A percentile compares a stretch with the other conserved stretches of the same genome.
These are phyloP conservation scores for Leptoteleia sp. DNA, from an alignment of 1,140 invertebrate genomes.

Conservation along the genomic window DNA sequence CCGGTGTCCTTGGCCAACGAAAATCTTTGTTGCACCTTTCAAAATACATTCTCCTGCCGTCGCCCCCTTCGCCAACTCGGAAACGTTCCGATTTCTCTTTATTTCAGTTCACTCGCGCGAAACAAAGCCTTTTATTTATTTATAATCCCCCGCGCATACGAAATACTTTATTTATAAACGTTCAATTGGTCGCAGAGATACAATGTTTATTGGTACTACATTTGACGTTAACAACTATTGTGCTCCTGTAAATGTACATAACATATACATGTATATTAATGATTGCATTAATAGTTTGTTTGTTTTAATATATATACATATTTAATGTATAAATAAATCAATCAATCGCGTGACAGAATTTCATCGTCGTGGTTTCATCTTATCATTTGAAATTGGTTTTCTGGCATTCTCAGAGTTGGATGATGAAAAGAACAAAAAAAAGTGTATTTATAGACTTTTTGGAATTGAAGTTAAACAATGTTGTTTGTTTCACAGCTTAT, in stretches of 20 bases:
- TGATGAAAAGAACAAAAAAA: conserved; percentile 10
- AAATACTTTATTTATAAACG: neutral
- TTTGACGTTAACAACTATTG: too few species aligned
- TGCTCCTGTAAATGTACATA: too few species aligned
- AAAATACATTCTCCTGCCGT: neutral
- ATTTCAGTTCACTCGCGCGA: conserved; percentile 1
- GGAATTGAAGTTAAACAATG: conserved; percentile 42
- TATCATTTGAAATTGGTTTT: too few species aligned
- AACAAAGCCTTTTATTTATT: conserved; percentile 49
- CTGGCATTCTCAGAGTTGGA: too few species aligned
- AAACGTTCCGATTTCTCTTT: conserved; percentile 1
- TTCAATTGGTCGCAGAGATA: too few species aligned
- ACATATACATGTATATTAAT: too few species aligned
- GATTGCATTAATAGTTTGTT: conserved; percentile 26
- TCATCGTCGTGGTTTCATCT: conserved; percentile 1
- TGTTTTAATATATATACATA: too few species aligned
- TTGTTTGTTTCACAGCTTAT: conserved; percentile 64
- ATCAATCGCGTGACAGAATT: conserved; percentile 15
- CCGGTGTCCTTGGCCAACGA: conserved; percentile 17
- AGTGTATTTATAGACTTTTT: conserved; percentile 15
- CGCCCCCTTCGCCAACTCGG: neutral
- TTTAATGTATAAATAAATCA: conserved; percentile 20
- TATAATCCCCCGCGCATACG: neutral
- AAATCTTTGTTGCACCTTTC: conserved; percentile 14
- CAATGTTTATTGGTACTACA: too few species aligned